Conservation (phyloP, 2,113 vertebrate genomes). For the Vombatus ursinus region DNA sequence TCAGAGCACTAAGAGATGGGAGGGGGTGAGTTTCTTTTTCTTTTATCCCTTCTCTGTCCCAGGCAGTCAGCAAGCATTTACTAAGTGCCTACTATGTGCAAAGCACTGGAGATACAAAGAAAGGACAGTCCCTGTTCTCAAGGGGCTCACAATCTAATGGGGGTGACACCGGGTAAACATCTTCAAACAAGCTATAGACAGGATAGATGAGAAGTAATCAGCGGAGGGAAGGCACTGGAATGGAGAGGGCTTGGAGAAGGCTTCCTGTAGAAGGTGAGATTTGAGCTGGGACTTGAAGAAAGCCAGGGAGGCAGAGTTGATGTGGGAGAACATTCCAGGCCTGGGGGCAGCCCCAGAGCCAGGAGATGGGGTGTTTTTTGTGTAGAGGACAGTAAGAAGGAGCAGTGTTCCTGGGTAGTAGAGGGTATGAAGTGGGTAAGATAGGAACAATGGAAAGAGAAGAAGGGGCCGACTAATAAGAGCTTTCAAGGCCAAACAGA, state of each 20-base stretch:
- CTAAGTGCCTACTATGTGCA: not conserved
- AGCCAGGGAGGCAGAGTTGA: not conserved
- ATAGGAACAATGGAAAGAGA: not conserved
- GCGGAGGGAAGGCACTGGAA: not conserved
- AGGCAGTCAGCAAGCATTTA: not conserved
- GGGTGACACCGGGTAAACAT: rapidly evolving
- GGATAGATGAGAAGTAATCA: not conserved
- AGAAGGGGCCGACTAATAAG: not conserved
- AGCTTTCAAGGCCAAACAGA: not conserved
- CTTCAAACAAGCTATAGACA: not conserved
- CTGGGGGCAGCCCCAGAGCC: not conserved
- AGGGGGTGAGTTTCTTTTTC: not conserved
- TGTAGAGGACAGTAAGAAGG: not conserved
- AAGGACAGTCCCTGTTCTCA: not conserved
- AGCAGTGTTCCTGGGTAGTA: not conserved
- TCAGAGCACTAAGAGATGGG: not conserved
- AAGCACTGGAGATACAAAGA: not conserved
- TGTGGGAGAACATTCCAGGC: not conserved
- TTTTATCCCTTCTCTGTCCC: not conserved
- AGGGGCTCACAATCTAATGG: not conserved
- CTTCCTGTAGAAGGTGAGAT: not conserved
- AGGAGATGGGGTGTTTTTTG: too few relatives aligned
- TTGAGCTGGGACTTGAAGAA: not conserved
- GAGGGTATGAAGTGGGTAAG: not conserved
- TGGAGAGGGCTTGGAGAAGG: not conserved